Percentiles rank a stretch among this genome's conserved stretches.
Evolutionary conservation across 2,888 invertebrate genomes (phyloP).

Genomic region (Ormia ochracea): DNA sequence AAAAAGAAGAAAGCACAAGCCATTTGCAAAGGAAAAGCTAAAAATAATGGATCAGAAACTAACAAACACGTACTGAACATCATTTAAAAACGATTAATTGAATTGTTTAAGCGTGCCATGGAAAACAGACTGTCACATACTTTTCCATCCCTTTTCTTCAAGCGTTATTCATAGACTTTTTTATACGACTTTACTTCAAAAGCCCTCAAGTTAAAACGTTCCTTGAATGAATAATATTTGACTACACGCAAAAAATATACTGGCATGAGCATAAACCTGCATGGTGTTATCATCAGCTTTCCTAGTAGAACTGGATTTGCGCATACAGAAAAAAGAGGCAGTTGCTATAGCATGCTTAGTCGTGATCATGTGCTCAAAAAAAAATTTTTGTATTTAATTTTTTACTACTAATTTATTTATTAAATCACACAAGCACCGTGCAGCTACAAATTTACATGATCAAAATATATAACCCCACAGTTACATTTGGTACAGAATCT

Average conservation of each 20-base stretch:
- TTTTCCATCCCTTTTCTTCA: not conserved
- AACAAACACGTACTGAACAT: constrained; percentile 45
- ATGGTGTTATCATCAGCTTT: not conserved
- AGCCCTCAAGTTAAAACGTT: constrained; percentile 44
- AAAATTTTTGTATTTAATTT: no score
- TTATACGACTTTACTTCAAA: not conserved
- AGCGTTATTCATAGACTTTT: not conserved
- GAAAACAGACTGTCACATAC: constrained; percentile 52
- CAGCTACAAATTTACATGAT: no score
- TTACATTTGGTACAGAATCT: no score
- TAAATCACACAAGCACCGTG: no score
- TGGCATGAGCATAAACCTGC: not conserved
- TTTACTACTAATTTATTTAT: no score
- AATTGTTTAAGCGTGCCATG: constrained; percentile 58
- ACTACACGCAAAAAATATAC: not conserved
- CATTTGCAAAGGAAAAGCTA: not conserved
- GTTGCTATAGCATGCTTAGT: no score
- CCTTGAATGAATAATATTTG: constrained; percentile 46
- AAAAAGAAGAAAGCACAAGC: not conserved
- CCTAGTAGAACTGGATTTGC: no score
- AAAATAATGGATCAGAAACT: not conserved
- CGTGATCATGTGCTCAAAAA: no score
- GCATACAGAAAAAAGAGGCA: no score
- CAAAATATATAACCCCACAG: no score
- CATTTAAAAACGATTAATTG: constrained; percentile 60